Conservation (phyloP, 2,797 vertebrate species). For the Karalla daura region DNA sequence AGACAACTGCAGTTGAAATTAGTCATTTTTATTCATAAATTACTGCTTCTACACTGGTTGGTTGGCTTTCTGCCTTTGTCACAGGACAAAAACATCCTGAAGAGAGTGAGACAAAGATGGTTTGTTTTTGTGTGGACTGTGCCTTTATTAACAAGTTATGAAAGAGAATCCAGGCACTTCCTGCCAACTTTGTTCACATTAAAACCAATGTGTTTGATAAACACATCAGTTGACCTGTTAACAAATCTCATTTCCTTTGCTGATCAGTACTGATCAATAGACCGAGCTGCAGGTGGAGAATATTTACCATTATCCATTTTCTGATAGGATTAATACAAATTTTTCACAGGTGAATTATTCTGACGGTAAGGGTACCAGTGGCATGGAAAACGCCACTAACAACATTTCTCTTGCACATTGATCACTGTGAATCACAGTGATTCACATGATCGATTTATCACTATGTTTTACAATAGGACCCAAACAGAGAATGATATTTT, state of each 20-base stretch:
- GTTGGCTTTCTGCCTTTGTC: neutral
- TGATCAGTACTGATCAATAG: neutral
- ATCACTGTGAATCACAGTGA: too few relatives aligned
- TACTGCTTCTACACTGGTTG: neutral
- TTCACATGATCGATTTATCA: too few relatives aligned
- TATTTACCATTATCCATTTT: neutral
- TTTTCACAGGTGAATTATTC: neutral
- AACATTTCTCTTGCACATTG: too few relatives aligned
- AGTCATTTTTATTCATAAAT: slow-evolving; percentile 30
- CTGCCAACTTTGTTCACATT: slow-evolving; percentile 11
- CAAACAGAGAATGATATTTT: too few relatives aligned
- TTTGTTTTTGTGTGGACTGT: slow-evolving; percentile 12
- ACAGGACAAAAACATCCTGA: neutral
- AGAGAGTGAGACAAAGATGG: neutral
- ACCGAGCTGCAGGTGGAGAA: neutral
- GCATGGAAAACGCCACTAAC: too few relatives aligned
- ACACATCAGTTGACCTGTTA: neutral
- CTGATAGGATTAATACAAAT: too few relatives aligned
- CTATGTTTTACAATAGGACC: too few relatives aligned
- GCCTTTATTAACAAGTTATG: slow-evolving; percentile 41
- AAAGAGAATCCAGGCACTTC: neutral
- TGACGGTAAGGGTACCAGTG: too few relatives aligned
- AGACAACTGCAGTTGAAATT: slow-evolving; percentile 12
- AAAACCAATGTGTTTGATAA: too few relatives aligned
- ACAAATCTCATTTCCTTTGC: neutral